Evolutionary conservation across 2,888 invertebrate species (phyloP).

Genomic region (Reticulitermes lucifugus): DNA sequence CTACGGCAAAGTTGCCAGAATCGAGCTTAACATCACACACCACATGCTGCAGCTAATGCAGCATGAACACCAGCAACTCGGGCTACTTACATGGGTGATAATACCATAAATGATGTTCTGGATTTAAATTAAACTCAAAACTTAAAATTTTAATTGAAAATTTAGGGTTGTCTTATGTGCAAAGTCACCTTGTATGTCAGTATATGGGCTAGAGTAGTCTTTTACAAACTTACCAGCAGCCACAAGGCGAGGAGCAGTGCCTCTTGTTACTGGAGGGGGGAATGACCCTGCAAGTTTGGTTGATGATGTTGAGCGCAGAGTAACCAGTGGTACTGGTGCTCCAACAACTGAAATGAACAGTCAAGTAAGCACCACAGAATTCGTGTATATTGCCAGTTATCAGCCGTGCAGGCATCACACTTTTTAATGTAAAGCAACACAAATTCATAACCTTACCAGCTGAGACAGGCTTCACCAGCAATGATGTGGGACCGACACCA

Average conservation of each 20-base stretch:
- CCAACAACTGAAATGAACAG: constrained; percentile 12
- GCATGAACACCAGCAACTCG: too few relatives aligned
- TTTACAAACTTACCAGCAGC: constrained; percentile 62
- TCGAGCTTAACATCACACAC: too few relatives aligned
- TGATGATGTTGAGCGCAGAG: constrained; percentile 60
- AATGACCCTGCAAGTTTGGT: constrained; percentile 61
- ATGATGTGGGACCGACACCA: constrained; percentile 49
- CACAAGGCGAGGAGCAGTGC: constrained; percentile 69
- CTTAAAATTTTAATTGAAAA: too few relatives aligned
- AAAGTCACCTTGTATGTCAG: too few relatives aligned
- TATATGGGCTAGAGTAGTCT: too few relatives aligned
- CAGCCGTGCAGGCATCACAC: not conserved
- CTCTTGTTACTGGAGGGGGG: constrained; percentile 60
- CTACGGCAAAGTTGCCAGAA: too few relatives aligned
- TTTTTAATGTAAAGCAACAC: too few relatives aligned
- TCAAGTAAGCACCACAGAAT: not conserved
- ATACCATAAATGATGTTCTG: too few relatives aligned
- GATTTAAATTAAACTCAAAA: too few relatives aligned
- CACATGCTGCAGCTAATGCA: too few relatives aligned
- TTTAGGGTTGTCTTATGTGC: too few relatives aligned
- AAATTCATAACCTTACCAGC: constrained; percentile 43
- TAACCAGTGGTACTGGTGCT: constrained; percentile 56
- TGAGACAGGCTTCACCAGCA: constrained; percentile 49
- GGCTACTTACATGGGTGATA: too few relatives aligned
- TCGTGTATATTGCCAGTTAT: not conserved